These are phyloP conservation scores for Puma concolor DNA, from an alignment of 2,113 vertebrate species.

Conservation along the genomic window DNA sequence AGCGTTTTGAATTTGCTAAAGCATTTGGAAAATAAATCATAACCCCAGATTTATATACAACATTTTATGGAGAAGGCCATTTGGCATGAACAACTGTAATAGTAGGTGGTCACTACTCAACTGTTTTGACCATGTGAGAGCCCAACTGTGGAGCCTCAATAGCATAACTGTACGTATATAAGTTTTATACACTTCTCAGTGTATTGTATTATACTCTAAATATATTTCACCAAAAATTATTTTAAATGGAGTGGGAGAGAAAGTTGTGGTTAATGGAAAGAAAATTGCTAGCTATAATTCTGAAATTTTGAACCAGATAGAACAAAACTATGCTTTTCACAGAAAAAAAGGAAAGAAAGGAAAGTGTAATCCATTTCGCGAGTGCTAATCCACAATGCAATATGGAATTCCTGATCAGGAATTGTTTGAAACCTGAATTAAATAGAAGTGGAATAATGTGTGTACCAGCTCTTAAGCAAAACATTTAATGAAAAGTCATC, in stretches of 20 bases:
- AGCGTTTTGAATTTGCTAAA: neutral
- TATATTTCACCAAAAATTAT: neutral
- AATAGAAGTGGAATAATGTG: neutral
- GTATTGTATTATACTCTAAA: neutral
- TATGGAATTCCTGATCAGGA: neutral
- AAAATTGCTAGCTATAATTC: neutral
- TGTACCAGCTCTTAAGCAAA: neutral
- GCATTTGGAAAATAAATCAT: neutral
- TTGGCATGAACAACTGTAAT: neutral
- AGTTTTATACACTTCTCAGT: neutral
- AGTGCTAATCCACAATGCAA: neutral
- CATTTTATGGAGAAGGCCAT: neutral
- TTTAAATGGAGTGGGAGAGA: neutral
- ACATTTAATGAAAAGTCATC: neutral
- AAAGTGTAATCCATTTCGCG: neutral
- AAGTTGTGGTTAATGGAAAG: neutral
- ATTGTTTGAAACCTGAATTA: neutral
- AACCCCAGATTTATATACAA: neutral
- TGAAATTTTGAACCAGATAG: neutral
- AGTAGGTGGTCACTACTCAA: neutral
- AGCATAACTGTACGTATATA: neutral
- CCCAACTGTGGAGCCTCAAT: neutral
- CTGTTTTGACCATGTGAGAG: neutral
- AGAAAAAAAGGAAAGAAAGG: neutral
- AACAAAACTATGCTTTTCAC: neutral